Percentiles rank a stretch among this genome's conserved stretches.
These are phyloP conservation scores for Chaitophorus viminalis DNA, from an alignment of 2,888 invertebrate genomes.

Conservation along the genomic window DNA sequence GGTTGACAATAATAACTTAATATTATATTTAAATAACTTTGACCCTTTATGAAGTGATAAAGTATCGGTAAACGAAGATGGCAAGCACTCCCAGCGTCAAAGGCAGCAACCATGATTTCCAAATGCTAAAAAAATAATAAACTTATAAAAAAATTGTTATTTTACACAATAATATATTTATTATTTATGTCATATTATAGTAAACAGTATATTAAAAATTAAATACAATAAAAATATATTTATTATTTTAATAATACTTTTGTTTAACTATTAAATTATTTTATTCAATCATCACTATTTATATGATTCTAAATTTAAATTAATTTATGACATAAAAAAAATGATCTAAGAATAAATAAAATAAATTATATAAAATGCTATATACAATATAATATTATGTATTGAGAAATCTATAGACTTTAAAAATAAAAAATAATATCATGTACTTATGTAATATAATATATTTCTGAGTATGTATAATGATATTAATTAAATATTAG, in stretches of 20 bases:
- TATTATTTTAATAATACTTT: background rate
- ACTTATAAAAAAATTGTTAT: conserved; percentile 19
- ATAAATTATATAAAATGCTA: background rate
- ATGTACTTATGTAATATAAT: too few relatives aligned
- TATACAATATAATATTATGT: too few relatives aligned
- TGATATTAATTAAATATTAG: background rate
- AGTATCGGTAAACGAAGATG: conserved; percentile 69
- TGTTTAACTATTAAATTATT: background rate
- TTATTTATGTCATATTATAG: background rate
- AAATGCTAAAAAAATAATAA: conserved; percentile 68
- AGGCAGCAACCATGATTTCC: conserved; percentile 70
- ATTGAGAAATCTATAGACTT: background rate
- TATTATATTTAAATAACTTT: conserved; percentile 9
- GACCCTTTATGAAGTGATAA: conserved; percentile 65
- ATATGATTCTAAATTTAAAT: too few relatives aligned
- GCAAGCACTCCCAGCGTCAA: conserved; percentile 69
- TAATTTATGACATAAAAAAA: too few relatives aligned
- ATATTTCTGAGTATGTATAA: background rate
- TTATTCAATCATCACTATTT: background rate
- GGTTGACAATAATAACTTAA: conserved; percentile 40
- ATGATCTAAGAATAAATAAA: background rate
- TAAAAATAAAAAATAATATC: too few relatives aligned
- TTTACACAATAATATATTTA: background rate
- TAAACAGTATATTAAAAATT: background rate
- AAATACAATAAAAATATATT: background rate